A percentile compares a stretch with the other conserved stretches of the same genome.
phyloP scores from a whole-genome alignment of 1,140 invertebrate genomes.

The Pseudomyrmex pallidus region DNA sequence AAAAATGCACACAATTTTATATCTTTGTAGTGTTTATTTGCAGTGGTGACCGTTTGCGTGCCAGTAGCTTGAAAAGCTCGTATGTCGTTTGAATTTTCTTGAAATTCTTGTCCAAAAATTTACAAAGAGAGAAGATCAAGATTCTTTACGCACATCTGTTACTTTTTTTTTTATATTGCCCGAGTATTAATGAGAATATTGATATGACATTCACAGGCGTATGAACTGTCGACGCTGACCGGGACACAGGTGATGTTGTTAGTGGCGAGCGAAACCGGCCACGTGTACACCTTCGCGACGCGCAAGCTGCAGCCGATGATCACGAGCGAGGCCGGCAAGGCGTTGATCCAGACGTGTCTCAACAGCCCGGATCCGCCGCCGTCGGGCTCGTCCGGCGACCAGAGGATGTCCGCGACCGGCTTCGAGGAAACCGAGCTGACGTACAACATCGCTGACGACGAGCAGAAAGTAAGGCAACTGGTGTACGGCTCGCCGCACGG shows the following conservation, averaged over 20 bases:
- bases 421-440: constrained; percentile 99
- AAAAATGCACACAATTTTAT: neutral
- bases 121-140: no score
- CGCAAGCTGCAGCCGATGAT: constrained; percentile 99
- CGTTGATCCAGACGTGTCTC: constrained; percentile 99
- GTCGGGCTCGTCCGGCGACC: constrained; percentile 90
- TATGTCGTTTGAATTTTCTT: no score
- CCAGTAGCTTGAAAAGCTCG: no score
- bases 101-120: no score
- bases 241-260: constrained; percentile 99
- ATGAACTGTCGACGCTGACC: constrained; percentile 99
- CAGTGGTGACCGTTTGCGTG: no score
- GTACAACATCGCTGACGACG: constrained; percentile 97
- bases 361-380: constrained; percentile 97
- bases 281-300: constrained; percentile 99
- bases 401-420: constrained; percentile 98
- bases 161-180: neutral
- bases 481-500: constrained; percentile 92
- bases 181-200: neutral
- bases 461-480: constrained; percentile 98
- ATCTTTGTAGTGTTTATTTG: neutral
- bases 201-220: constrained; percentile 90
- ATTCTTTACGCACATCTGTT: no score
- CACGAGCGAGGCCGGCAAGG: constrained; percentile 98
- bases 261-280: constrained; percentile 98